A percentile compares a stretch with the other conserved stretches of the same genome.
Conservation (phyloP, 2,113 vertebrate species). For the Dolichotis patagonum region DNA sequence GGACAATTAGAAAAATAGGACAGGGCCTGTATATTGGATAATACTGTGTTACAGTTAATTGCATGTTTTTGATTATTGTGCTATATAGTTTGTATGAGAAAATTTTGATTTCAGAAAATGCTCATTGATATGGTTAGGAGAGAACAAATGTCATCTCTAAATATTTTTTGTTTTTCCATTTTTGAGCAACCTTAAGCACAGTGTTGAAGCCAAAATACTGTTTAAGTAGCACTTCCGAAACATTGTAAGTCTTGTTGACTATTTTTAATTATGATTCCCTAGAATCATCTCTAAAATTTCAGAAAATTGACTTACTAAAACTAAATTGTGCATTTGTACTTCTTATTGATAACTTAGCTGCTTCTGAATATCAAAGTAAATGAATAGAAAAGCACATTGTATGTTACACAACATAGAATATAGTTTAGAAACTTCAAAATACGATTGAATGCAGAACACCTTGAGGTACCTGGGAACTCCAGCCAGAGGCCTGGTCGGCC, state of each 20-base stretch:
- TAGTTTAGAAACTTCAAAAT: neutral
- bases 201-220: neutral
- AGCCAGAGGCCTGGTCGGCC: too few species aligned
- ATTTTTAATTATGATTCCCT: neutral
- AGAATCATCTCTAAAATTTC: constrained; percentile 27
- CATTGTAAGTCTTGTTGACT: neutral
- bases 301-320: constrained; percentile 7
- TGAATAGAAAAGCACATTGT: neutral
- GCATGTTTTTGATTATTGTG: neutral
- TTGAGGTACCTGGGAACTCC: too few species aligned
- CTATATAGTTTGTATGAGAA: neutral
- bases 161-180: neutral
- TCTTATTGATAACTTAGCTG: neutral
- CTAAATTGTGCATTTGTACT: neutral
- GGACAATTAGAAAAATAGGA: neutral
- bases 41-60: neutral
- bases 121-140: neutral
- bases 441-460: too few species aligned
- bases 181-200: constrained; percentile 5
- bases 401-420: neutral
- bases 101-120: neutral
- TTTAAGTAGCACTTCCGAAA: constrained; percentile 23
- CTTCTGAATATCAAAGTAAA: neutral
- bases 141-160: neutral
- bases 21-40: neutral